Evolutionary conservation across 1,140 invertebrate genomes (phyloP), one percentile per base, ranked within the genome.

Genomic region (Anastrepha ludens): DNA sequence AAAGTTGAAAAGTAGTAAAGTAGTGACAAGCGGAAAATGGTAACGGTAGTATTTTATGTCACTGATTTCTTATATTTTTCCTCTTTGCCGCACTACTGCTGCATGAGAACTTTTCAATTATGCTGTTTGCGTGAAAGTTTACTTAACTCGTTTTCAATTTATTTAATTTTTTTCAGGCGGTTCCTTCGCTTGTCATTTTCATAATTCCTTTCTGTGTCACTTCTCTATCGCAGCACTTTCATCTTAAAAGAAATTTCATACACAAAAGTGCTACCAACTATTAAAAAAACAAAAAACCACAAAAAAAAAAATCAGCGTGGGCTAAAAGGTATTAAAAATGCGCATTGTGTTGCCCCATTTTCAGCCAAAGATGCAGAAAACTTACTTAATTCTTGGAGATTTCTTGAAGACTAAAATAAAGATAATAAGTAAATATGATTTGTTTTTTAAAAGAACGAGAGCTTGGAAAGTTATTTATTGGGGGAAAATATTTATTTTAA

Each of bases 121-220:
- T 55, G 74, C 74, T 81, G 74, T 81, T 81, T 81, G 74, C 74
- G 74, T 81, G 44, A 81, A 58, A 81, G 74, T 81, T 81, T 81
- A 81, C 47, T 81, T 81, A 81, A 81, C 74, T 81, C 74, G 20
- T 81, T 41, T 81, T 81, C 74, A 81, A 81, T 81, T 81, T 81
- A 55, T 81, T 81, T 20, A 55, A 55, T 81, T 81, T 81, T 78
- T 81, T 55, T 81, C 74, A 58, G 20, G 20, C 74, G 70, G 15
- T 81, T 81, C 44, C n/a, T 20, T 81, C 29, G n/a, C 13, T 81
- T 81, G 74, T 29, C 74, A 81, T 81, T 81, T 81, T 55, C 74
- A 81, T 81, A 81, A 81, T 81, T 55, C 50, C 47, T 20, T 81
- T 81, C 55, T 55, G 70, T 74, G 70, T 74, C 70, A 50, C 67